Percentiles rank a stretch among this genome's conserved stretches.
Evolutionary conservation across 2,113 vertebrate genomes (phyloP).

Genomic region (Ageneiosus marmoratus): DNA sequence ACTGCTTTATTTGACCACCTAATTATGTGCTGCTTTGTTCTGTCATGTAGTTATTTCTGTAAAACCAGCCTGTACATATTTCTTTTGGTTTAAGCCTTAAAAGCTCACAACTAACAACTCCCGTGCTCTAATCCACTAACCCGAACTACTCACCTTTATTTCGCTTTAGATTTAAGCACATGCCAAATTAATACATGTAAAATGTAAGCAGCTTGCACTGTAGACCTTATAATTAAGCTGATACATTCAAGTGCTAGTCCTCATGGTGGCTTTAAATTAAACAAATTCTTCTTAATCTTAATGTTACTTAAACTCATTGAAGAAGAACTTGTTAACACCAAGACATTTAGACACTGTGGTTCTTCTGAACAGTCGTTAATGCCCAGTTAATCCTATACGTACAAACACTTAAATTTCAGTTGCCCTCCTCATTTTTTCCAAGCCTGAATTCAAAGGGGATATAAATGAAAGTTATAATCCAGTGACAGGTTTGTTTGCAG

Average conservation of each 20-base stretch:
- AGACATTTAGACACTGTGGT: slow-evolving; percentile 3
- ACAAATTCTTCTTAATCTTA: neutral
- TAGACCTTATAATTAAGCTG: neutral
- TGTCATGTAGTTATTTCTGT: too few relatives aligned
- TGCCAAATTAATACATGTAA: too few relatives aligned
- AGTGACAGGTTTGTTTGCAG: slow-evolving; percentile 30
- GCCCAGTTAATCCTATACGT: slow-evolving; percentile 3
- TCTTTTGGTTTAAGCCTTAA: too few relatives aligned
- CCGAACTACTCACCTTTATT: too few relatives aligned
- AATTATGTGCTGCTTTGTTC: too few relatives aligned
- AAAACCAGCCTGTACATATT: too few relatives aligned
- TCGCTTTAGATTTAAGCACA: too few relatives aligned
- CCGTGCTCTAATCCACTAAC: too few relatives aligned
- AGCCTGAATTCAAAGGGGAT: slow-evolving; percentile 35
- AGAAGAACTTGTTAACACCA: neutral
- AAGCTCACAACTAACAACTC: too few relatives aligned
- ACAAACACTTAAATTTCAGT: slow-evolving; percentile 25
- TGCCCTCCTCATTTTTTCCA: neutral
- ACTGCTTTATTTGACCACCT: too few relatives aligned
- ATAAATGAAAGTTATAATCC: slow-evolving; percentile 35
- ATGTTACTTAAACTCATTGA: neutral
- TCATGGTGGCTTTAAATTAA: neutral
- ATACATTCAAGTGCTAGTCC: neutral
- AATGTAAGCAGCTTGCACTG: too few relatives aligned
- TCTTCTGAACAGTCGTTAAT: slow-evolving; percentile 13